phyloP scores from a whole-genome alignment of 2,113 vertebrate genomes.

The Danionella cerebrum region DNA sequence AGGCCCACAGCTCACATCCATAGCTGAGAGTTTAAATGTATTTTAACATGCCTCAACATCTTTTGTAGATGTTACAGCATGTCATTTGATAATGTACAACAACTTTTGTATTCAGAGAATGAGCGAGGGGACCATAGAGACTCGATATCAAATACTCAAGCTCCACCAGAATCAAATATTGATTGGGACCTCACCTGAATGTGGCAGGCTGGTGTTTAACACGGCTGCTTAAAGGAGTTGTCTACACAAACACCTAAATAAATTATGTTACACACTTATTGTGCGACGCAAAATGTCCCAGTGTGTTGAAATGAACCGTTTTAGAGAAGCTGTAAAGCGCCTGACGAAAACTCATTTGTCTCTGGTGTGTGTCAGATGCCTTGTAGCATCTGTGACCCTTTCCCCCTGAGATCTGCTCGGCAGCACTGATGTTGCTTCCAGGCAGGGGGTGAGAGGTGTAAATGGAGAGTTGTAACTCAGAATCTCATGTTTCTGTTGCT shows the following conservation, averaged over 20 bases:
- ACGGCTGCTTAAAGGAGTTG: slow-evolving; percentile 20
- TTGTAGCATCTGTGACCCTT: slow-evolving; percentile 5
- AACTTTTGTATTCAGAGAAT: too few species aligned
- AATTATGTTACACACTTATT: slow-evolving; percentile 31
- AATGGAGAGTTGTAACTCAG: slow-evolving; percentile 21
- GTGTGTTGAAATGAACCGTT: slow-evolving; percentile 43
- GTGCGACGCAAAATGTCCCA: slow-evolving; percentile 28
- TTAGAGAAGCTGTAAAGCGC: slow-evolving; percentile 44
- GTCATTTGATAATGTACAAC: too few species aligned
- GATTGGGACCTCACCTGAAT: too few species aligned
- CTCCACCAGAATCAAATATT: too few species aligned
- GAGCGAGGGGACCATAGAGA: too few species aligned
- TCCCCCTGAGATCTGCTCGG: slow-evolving; percentile 15
- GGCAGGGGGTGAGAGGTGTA: not conserved
- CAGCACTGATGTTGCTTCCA: not conserved
- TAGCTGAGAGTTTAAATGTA: too few species aligned
- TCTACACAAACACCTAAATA: slow-evolving; percentile 17
- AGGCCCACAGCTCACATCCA: too few species aligned
- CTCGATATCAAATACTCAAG: too few species aligned
- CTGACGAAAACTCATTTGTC: slow-evolving; percentile 47
- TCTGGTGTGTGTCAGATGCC: slow-evolving; percentile 33
- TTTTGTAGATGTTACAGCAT: too few species aligned
- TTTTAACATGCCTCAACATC: too few species aligned
- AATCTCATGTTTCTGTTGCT: slow-evolving; percentile 43
- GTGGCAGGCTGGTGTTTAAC: slow-evolving; percentile 28